Evolutionary conservation across 2,113 vertebrate species (phyloP), one percentile per base, ranked within the genome.

Genomic region (Conger conger): DNA sequence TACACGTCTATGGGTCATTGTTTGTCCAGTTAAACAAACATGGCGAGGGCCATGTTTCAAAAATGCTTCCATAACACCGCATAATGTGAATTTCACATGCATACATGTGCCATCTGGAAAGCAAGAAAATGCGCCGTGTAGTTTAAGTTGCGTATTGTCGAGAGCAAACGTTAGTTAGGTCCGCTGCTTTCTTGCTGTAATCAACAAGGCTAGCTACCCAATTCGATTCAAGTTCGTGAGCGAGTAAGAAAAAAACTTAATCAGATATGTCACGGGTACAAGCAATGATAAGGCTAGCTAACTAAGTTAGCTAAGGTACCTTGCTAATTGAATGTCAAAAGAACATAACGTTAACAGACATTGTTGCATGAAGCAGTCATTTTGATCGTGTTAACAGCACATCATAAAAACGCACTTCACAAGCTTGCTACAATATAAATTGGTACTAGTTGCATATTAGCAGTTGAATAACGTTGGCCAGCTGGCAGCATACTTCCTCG

Each of bases 401-500:
- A 5, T 27, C 5, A 3, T 27, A 63, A 23, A 27, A 20, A 63
- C 18, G 57, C 57, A 27, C 18, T 63, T 63, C 23, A 23, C 57
- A 63, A 63, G 20, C 0, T 20, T 23, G 57, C 20, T 63, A 63
- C 6, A 63, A 27, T 16, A 23, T 63, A 5, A 23, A 6, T 63
- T 0, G 18, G 2, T 23, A 27, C 50, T 53, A 53, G 50, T 50
- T 11, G 45, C 45, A 50, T 50, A n/a, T n/a, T n/a, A 15, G 18
- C 15, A 23, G 57, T 63, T 63, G 57, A 0, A 27, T 63, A 50
- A 50, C 23, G 57, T 63, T 63, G 3, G 20, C 23, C 57, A 63
- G 57, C 57, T 63, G 18, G 57, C 73, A 76, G 33, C 73, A 4
- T 35, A 78, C 76, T 78, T 78, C 76, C 76, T 78, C 76, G 76